Evolutionary conservation across 2,797 vertebrate species (phyloP), one percentile per base, ranked within the genome.

Genomic region (Austrolebias charrua): DNA sequence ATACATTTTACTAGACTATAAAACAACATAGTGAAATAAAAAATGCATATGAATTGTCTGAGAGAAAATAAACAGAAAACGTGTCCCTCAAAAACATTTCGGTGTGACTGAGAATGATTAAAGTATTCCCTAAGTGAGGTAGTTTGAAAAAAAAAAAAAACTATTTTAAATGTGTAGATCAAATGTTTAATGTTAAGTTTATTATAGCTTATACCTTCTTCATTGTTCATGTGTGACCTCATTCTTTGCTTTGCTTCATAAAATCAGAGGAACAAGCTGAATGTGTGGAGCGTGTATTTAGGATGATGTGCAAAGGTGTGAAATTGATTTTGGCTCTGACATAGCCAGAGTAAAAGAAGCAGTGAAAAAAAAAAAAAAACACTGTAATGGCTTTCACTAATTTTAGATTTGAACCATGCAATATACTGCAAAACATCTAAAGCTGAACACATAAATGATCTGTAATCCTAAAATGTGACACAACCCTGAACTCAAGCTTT

Each of bases 241-340:
- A 66, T 66, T 73, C 49, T 45, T 56, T 50, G 43, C 69, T 62
- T 33, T 63, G 71, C 81, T 72, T 80, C 83, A 88, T 74, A 73
- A 83, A 80, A 66, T 54, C 16, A 48, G 35, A 66, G 47, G 54
- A 75, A 83, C 63, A 83, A 64, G 75, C 75, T 52, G 69, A 61
- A 76, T 79, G 66, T 83, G 51, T 73, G 69, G 70, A 59, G 57
- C 74, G 69, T 66, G 75, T 82, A 74, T 87, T 86, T 80, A 82
- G 82, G 80, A 82, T 83, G 87, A 88, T 55, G 78, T 72, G 79
- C 76, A 81, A 81, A 85, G 80, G 83, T 91, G 83, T 88, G 85
- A 89, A 90, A 90, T 89, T 87, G 79, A 81, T 87, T 89, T 87
- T 80, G 66, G 70, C 66, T 76, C 60, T 59, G 68, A 74, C 28